A percentile compares a stretch with the other conserved stretches of the same genome.
phyloP scores from a whole-genome alignment of 2,888 invertebrate genomes.

The Torymus texanus region DNA sequence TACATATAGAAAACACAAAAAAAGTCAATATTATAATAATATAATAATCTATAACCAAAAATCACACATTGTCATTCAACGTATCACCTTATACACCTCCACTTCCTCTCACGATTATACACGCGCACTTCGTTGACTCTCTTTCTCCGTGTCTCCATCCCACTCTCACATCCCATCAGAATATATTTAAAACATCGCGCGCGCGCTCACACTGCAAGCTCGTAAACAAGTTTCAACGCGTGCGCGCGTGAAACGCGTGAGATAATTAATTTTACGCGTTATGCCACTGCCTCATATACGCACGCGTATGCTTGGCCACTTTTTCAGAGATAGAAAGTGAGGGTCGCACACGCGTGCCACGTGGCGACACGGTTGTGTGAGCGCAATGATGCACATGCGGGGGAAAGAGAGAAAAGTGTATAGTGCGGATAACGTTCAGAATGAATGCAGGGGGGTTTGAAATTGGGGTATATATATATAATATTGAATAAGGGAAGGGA shows the following conservation, averaged over 20 bases:
- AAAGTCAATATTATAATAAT: too few species aligned
- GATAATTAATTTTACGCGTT: slow-evolving; percentile 46
- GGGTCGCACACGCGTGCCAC: background rate
- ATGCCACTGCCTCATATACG: background rate
- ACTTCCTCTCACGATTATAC: too few species aligned
- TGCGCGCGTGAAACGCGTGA: slow-evolving; percentile 15
- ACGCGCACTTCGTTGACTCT: too few species aligned
- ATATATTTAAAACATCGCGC: background rate
- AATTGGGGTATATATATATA: too few species aligned
- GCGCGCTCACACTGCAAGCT: background rate
- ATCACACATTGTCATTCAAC: too few species aligned
- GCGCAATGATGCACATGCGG: background rate
- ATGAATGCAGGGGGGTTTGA: too few species aligned
- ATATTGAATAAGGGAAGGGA: too few species aligned
- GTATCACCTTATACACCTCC: too few species aligned
- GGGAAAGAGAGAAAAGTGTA: too few species aligned
- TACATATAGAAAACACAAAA: too few species aligned
- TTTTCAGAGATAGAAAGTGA: background rate
- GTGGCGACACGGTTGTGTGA: background rate
- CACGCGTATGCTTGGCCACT: background rate
- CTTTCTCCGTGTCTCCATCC: background rate
- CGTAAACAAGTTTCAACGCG: slow-evolving; percentile 35
- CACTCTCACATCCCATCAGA: slow-evolving; percentile 9
- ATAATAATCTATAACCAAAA: too few species aligned
- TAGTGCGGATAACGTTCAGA: too few species aligned